Evolutionary conservation across 1,140 invertebrate species (phyloP).

Genomic region (Diorhabda sublineata): DNA sequence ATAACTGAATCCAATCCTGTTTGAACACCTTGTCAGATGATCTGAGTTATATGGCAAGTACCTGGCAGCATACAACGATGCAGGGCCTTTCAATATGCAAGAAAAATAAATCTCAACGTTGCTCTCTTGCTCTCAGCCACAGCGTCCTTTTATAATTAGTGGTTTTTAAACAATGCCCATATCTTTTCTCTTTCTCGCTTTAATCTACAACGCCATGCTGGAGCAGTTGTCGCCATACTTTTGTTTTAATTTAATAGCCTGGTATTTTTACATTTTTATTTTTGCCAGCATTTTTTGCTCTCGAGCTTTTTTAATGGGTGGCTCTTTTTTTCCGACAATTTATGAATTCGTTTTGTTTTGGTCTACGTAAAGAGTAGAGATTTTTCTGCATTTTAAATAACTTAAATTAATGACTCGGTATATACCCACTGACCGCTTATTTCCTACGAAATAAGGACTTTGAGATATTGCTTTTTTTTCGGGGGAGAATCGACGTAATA

Average conservation of each 20-base stretch:
- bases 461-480: no score
- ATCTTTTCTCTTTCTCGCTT: slow-evolving; percentile 29
- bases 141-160: slow-evolving; percentile 42
- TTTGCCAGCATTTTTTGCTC: slow-evolving; percentile 11
- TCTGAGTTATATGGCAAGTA: slow-evolving; percentile 43
- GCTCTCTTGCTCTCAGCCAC: slow-evolving; percentile 22
- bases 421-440: neutral
- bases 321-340: slow-evolving; percentile 9
- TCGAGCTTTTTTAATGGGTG: slow-evolving; percentile 11
- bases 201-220: slow-evolving; percentile 23
- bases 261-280: slow-evolving; percentile 30
- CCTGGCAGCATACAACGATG: slow-evolving; percentile 36
- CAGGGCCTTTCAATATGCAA: slow-evolving; percentile 44
- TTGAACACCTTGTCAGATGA: slow-evolving; percentile 36
- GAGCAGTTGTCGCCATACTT: slow-evolving; percentile 34
- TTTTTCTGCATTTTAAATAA: slow-evolving; percentile 3
- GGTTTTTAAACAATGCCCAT: slow-evolving; percentile 45
- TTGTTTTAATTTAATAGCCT: slow-evolving; percentile 37
- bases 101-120: slow-evolving; percentile 44
- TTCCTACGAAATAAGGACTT: no score
- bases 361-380: neutral
- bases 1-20: slow-evolving; percentile 16
- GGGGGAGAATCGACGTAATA: no score
- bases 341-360: slow-evolving; percentile 11
- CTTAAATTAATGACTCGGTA: neutral